These are phyloP conservation scores for Chromoteleia sp. DNA, from an alignment of 2,888 invertebrate genomes.

Conservation along the genomic window DNA sequence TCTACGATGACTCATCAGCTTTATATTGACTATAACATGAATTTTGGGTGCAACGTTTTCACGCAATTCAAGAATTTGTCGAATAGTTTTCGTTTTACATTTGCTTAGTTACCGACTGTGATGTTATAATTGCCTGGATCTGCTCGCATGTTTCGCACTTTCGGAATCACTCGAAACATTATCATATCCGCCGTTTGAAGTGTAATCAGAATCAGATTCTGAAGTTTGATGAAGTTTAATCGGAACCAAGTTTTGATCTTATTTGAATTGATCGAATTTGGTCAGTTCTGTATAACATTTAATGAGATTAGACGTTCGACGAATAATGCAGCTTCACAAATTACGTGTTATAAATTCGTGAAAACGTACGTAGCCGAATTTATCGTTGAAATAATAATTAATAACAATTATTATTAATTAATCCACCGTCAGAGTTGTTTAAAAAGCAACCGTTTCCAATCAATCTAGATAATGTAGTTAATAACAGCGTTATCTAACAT, in stretches of 20 bases:
- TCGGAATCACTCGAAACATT: constrained; percentile 23
- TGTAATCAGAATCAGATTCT: constrained; percentile 38
- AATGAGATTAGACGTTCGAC: constrained; percentile 3
- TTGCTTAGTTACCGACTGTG: constrained; percentile 9
- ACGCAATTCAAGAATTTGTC: neutral
- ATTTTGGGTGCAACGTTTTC: neutral
- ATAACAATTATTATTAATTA: too few relatives aligned
- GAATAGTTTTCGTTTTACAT: constrained; percentile 20
- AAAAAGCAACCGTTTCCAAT: too few relatives aligned
- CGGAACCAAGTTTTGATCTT: constrained; percentile 30
- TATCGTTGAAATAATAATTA: too few relatives aligned
- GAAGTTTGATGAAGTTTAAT: constrained; percentile 40
- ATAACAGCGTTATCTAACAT: too few relatives aligned
- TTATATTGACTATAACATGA: too few relatives aligned
- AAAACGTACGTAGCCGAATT: too few relatives aligned
- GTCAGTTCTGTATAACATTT: constrained; percentile 18
- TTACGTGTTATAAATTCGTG: too few relatives aligned
- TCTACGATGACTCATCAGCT: too few relatives aligned
- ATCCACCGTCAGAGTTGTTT: too few relatives aligned
- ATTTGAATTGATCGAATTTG: constrained; percentile 33
- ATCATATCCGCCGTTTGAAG: constrained; percentile 12
- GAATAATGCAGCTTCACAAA: neutral
- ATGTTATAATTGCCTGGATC: constrained; percentile 10
- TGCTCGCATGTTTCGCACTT: constrained; percentile 18
- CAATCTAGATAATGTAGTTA: too few relatives aligned